Conservation (phyloP, 1,140 invertebrate genomes). For the Drosophila parvula region DNA sequence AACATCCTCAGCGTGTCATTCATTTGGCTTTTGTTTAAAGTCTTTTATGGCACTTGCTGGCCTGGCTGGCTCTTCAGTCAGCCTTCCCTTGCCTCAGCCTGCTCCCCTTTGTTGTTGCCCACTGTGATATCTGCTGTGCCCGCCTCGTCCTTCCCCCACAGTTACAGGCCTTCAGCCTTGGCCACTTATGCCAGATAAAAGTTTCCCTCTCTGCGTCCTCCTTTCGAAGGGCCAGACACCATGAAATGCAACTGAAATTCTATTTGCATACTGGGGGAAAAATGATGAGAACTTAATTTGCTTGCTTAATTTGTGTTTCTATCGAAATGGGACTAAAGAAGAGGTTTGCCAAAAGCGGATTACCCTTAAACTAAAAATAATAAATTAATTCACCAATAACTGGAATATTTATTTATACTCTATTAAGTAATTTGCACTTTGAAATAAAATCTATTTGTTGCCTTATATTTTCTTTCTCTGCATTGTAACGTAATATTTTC, state of each 20-base stretch:
- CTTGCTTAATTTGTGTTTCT: not conserved
- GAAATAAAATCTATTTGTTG: no score
- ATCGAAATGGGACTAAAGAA: not conserved
- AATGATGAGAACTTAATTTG: constrained; percentile 16
- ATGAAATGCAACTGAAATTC: constrained; percentile 70
- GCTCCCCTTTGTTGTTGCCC: constrained; percentile 22
- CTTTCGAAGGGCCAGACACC: constrained; percentile 19
- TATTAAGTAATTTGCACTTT: no score
- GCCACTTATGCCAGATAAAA: constrained; percentile 63
- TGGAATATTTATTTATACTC: no score
- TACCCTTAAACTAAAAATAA: no score
- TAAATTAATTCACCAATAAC: no score
- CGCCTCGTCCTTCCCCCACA: not conserved
- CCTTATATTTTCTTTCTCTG: constrained; percentile 1
- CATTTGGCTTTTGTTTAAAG: constrained; percentile 77
- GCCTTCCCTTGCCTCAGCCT: not conserved
- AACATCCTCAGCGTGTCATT: constrained; percentile 72
- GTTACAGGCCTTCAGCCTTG: constrained; percentile 32
- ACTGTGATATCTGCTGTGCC: constrained; percentile 29
- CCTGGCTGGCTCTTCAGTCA: constrained; percentile 14
- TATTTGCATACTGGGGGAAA: constrained; percentile 57
- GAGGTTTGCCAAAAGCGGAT: not conserved
- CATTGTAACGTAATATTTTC: constrained; percentile 75
- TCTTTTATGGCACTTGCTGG: constrained; percentile 47
- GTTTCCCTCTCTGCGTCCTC: constrained; percentile 23